Conservation (phyloP, 2,888 invertebrate species). For the Thumatha senex region DNA sequence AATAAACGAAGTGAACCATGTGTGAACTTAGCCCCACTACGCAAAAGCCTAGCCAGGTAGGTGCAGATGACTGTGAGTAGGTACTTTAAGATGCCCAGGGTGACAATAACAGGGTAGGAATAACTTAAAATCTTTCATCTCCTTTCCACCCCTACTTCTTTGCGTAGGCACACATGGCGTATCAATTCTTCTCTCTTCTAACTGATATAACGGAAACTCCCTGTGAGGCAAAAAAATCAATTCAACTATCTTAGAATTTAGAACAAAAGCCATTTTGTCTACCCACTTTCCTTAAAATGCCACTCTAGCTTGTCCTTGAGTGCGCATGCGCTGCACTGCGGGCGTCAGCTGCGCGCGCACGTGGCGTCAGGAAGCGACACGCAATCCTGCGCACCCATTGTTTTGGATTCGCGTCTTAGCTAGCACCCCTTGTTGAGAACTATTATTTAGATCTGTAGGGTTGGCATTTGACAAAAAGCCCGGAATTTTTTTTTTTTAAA, state of each 20-base stretch:
- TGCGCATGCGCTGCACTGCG: conserved; percentile 63
- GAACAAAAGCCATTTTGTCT: conserved; percentile 10
- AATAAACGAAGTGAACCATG: no score
- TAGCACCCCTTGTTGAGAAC: conserved; percentile 22
- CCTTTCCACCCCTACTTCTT: no score
- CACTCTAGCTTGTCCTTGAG: conserved; percentile 12
- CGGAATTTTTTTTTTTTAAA: no score
- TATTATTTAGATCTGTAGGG: conserved; percentile 1
- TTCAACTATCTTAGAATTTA: conserved; percentile 4
- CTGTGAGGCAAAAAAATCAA: not conserved
- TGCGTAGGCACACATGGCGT: no score
- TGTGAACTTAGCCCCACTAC: no score
- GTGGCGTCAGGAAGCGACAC: conserved; percentile 52
- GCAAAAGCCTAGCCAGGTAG: no score
- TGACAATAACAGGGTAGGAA: no score
- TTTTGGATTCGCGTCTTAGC: conserved; percentile 37
- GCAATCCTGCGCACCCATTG: conserved; percentile 53
- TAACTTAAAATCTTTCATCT: no score
- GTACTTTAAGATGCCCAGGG: no score
- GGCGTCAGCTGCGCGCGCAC: conserved; percentile 68
- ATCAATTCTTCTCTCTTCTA: no score
- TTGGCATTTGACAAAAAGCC: not conserved
- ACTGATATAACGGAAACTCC: not conserved
- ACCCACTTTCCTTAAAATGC: conserved; percentile 11
- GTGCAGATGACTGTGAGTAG: no score